Evolutionary conservation across 2,113 vertebrate species (phyloP).

Genomic region (Colistium nudipinnis): DNA sequence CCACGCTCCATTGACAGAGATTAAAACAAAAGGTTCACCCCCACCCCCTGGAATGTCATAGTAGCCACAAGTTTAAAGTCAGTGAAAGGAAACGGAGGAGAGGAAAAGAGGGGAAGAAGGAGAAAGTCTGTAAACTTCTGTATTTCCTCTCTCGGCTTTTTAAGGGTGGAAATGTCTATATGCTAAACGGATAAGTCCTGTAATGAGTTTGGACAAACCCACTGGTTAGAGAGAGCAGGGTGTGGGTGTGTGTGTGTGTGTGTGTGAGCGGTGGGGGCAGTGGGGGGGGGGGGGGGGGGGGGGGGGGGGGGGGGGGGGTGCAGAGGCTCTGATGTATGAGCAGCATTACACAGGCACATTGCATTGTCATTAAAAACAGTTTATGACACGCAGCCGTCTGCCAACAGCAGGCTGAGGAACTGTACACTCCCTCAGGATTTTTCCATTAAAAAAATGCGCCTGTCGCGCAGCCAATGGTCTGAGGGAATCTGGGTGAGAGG

Average conservation of each 20-base stretch:
- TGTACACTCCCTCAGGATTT: slow-evolving; percentile 58
- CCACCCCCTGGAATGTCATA: slow-evolving; percentile 69
- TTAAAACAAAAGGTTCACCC: slow-evolving; percentile 73
- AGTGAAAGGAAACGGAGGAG: slow-evolving; percentile 57
- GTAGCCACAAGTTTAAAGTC: slow-evolving; percentile 78
- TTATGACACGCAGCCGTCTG: slow-evolving; percentile 64
- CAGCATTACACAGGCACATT: slow-evolving; percentile 68
- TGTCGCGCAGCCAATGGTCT: slow-evolving; percentile 51
- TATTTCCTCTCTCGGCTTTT: slow-evolving; percentile 47
- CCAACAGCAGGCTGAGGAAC: slow-evolving; percentile 54
- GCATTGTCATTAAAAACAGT: slow-evolving; percentile 77
- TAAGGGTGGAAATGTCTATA: slow-evolving; percentile 30
- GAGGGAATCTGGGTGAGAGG: slow-evolving; percentile 76
- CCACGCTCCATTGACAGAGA: slow-evolving; percentile 76
- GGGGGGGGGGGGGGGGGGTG: background rate
- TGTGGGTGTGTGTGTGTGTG: slow-evolving; percentile 33
- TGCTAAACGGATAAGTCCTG: slow-evolving; percentile 50
- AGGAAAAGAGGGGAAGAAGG: slow-evolving; percentile 26
- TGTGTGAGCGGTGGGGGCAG: background rate
- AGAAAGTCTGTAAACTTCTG: slow-evolving; percentile 43
- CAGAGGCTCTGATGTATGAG: slow-evolving; percentile 40
- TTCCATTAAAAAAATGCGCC: slow-evolving; percentile 62
- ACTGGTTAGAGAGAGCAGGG: slow-evolving; percentile 12
- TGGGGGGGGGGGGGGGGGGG: background rate
- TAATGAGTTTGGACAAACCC: slow-evolving; percentile 51